Evolutionary conservation across 2,888 invertebrate species (phyloP), one percentile per base, ranked within the genome.

Genomic region (Acheta domesticus): DNA sequence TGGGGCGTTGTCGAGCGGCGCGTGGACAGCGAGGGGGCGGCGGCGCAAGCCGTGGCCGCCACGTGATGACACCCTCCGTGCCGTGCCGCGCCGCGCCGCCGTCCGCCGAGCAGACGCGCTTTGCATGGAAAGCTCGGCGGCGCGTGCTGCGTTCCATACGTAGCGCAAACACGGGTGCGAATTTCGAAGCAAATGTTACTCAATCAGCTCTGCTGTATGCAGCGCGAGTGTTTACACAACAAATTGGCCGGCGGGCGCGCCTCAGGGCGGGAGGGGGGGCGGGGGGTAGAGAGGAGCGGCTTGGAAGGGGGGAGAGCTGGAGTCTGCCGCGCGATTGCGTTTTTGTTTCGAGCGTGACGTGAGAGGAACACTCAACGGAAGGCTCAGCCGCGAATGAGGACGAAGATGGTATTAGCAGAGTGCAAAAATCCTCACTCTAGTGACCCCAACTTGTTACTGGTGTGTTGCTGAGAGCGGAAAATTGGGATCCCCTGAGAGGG

Each of bases 201-300:
- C 62, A 62, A 62, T 62, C 62, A 62, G 62, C 16, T 62, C 36
- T 62, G 62, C n/a, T 19, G 62, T 62, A 62, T 62, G 62, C 62
- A n/a, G 62, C 62, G 62, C 62, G 62, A n/a, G 62, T 62, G 62
- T 62, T 62, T 62, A 62, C 62, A n/a, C 62, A 62, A 62, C 62
- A 62, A 62, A 62, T 62, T 62, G 62, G 16, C n/a, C n/a, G 62
- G 16, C n/a, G 62, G 62, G 14, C 16, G 62, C 4, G 62, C 14
- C 14, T n/a, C 16, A 8, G 62, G 1, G 1, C 16, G 14, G n/a
- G 62, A 8, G 1, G 1, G 62, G 14, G n/a, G 62, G n/a, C 4
- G 16, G 62, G 16, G n/a, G n/a, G 62, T 5, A 2, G 62, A 2
- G 62, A n/a, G 62, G 62, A n/a, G 12, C n/a, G 62, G 5, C 8